Evolutionary conservation across 2,113 vertebrate species (phyloP), one percentile per base, ranked within the genome.

Genomic region (Litocranius walleri): DNA sequence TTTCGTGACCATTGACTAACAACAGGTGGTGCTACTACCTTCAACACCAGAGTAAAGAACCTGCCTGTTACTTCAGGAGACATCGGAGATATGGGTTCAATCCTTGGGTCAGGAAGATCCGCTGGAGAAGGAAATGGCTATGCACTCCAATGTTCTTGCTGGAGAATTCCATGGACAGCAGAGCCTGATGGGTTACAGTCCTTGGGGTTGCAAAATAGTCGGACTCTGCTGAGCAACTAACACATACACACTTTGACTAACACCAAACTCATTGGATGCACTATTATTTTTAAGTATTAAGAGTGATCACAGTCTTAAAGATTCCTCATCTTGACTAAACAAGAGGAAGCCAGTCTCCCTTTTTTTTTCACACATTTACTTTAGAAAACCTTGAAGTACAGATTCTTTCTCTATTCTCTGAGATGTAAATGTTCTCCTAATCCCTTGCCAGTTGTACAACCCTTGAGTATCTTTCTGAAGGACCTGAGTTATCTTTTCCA

Each of bases 81-180:
- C 64, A 4, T 64, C 5, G 23, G n/a, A 12, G n/a, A 40, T 40
- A 23, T 0, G 19, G n/a, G 19, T 23, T 40, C n/a, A 71, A 3
- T 71, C 67, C 67, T 23, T 71, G 67, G 17, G 67, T 71, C 67
- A 71, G n/a, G 19, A 71, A 71, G 10, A 71, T 71, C n/a, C 10
- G 1, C 19, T 71, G 67, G 19, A 71, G n/a, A 71, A 71, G 67
- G 9, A 71, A 40, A 40, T 40, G 5, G 19, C n/a, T 23, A 71
- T 36, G n/a, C 67, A 23, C 19, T 40, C n/a, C n/a, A 71, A n/a
- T 40, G n/a, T 71, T 40, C n/a, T 40, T 71, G n/a, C 5, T 71
- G 67, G 67, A 23, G 67, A 71, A 71, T 71, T 71, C 5, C 5
- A 3, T 6, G 5, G 67, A 71, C 19, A 23, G 3, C 5, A 12